phyloP scores from a whole-genome alignment of 2,113 vertebrate genomes.

The Pantherophis guttatus region DNA sequence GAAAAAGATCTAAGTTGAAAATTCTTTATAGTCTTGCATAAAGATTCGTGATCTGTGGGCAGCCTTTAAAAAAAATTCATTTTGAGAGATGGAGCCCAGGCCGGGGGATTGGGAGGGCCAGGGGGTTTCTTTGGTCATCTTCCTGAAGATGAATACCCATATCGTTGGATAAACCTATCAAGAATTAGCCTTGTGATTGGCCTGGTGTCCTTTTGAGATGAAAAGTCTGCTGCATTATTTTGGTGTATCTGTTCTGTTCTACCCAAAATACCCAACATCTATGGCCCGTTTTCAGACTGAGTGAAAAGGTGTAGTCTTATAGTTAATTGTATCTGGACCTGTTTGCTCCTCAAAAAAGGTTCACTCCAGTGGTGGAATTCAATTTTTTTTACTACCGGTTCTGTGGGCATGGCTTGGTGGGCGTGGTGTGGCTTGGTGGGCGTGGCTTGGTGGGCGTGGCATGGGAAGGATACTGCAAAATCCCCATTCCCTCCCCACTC shows the following conservation, averaged over 20 bases:
- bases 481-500: too few species aligned
- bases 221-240: background rate
- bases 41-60: constrained; percentile 37
- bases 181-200: background rate
- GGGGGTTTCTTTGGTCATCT: background rate
- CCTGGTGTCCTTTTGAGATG: background rate
- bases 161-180: too few species aligned
- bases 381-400: too few species aligned
- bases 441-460: too few species aligned
- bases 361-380: background rate
- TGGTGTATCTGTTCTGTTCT: background rate
- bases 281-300: background rate
- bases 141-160: background rate
- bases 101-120: background rate
- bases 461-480: too few species aligned
- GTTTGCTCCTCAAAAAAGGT: background rate
- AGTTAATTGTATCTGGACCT: background rate
- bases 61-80: background rate
- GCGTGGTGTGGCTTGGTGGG: too few species aligned
- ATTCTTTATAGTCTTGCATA: background rate
- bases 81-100: background rate
- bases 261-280: background rate
- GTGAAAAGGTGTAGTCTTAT: background rate
- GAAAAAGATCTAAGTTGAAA: constrained; percentile 43
- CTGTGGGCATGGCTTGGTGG: too few species aligned